Base-by-base conservation (phyloP, 2,888 invertebrate genomes). In the Drosophila siamana region DNA sequence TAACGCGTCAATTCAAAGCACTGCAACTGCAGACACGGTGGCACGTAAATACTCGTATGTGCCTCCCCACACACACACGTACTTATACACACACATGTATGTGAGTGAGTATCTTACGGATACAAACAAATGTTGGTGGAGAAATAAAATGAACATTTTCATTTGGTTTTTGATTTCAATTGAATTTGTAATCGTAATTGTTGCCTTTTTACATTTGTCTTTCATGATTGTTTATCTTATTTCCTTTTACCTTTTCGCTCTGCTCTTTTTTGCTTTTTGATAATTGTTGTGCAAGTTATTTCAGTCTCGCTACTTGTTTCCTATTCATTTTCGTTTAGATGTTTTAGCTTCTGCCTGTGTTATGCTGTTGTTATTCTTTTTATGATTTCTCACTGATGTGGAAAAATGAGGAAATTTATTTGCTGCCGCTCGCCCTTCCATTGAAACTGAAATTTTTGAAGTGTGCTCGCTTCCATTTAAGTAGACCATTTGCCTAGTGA, bases 181-280 rank as follows among this genome's bases (percentile, higher is more conserved):
- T 86, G 77, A 79, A 86, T 80, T 72, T 74, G 76, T 86, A 88
- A 87, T 72, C 71, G 76, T 86, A 88, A 87, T 83, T 84, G 80
- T 78, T 86, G 78, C 65, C 72, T 70, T 73, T 78, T 74, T 66
- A 67, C 60, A 50, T 67, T 61, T 51, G 68, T 68, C 80, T 84
- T 87, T 88, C 78, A 86, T 84, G 75, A 74, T 61, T 78, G 76
- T 87, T 76, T 87, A 76, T 80, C 72, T 84, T 46, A 64, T 64
- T 67, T 51, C 62, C 54, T 52, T 69, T 59, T 43, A 11, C 33
- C 30, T 16, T 51, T 62, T 60, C 13, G 52, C 52, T 48, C 43
- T n/a, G 4, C 15, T n/a, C 13, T n/a, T n/a, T 11, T 11, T 68
- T 62, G 56, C 63, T 52, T 70, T 63, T 56, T 67, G 46, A 61